Evolutionary conservation across 1,140 invertebrate species (phyloP), one percentile per base, ranked within the genome.

Genomic region (Eufriesea mexicana): DNA sequence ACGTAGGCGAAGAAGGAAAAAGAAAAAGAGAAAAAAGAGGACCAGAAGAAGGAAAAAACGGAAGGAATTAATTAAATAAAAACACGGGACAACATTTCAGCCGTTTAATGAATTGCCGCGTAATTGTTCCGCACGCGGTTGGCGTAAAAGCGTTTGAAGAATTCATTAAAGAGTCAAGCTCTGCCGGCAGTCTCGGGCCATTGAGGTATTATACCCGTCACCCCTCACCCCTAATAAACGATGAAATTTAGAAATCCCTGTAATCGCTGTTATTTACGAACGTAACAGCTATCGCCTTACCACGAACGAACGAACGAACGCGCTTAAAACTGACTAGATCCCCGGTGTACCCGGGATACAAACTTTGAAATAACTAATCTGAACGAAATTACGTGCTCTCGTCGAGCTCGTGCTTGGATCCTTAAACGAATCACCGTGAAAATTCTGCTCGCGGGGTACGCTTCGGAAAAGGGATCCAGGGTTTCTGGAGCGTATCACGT

Each of bases 51-150:
- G 2, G n/a, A 8, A 45, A 45, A n/a, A 54, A 18, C 51, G 62
- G 45, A 64, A 82, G 72, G 54, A 45, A 82, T 76, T 82, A 82
- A 76, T 82, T 75, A 76, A 76, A 67, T 76, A 82, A 82, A 76
- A 76, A 76, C 51, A 82, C 51, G 62, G 28, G 73, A 57, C 51
- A 62, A 67, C 54, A 66, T 74, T 81, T 81, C 72, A 81, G 23
- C 28, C 67, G 77, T 76, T 82, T 82, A 82, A 76, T 59, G 79
- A 82, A 82, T 82, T 76, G 79, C 73, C 62, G 72, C 42, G 73
- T 51, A 82, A 82, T 82, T 82, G 79, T 82, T 67, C 72, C 42
- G 79, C 45, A 49, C n/a, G 66, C 55, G 25, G 71, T n/a, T 28
- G 20, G 55, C 57, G 28, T 25, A 35, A 74, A 59, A 82, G 12